These are phyloP conservation scores for Listronotus bonariensis DNA, from an alignment of 1,140 invertebrate genomes.

Conservation along the genomic window DNA sequence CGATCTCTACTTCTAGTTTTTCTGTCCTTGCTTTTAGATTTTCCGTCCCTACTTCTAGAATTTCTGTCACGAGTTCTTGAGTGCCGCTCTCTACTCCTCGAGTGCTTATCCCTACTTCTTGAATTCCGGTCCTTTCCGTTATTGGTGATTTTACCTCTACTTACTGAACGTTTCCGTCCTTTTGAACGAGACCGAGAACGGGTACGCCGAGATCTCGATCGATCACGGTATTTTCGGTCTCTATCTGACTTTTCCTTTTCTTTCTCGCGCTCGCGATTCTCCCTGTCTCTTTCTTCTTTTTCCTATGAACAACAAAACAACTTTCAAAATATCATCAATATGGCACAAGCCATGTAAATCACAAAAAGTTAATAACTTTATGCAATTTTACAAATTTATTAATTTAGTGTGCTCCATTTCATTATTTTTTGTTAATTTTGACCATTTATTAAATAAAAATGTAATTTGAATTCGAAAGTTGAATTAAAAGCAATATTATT, in stretches of 20 bases:
- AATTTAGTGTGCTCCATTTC: too few species aligned
- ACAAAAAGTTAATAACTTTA: too few species aligned
- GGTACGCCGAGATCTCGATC: slow-evolving; percentile 40
- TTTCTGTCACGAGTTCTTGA: slow-evolving; percentile 18
- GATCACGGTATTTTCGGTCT: slow-evolving; percentile 52
- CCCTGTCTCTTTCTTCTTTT: slow-evolving; percentile 69
- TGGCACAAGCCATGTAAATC: background rate
- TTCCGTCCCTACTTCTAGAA: slow-evolving; percentile 19
- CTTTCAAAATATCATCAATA: background rate
- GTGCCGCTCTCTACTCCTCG: slow-evolving; percentile 33
- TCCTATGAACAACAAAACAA: slow-evolving; percentile 58
- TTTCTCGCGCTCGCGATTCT: slow-evolving; percentile 47
- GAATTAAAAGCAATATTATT: too few species aligned
- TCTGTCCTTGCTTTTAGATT: slow-evolving; percentile 25
- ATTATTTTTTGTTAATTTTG: too few species aligned
- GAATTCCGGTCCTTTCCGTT: slow-evolving; percentile 36
- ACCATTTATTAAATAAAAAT: too few species aligned
- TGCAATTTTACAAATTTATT: too few species aligned
- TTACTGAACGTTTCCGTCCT: slow-evolving; percentile 32
- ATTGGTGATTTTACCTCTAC: slow-evolving; percentile 24
- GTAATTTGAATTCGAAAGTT: too few species aligned
- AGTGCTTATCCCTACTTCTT: slow-evolving; percentile 35
- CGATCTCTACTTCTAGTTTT: slow-evolving; percentile 33
- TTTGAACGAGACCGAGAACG: slow-evolving; percentile 31
- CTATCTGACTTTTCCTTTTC: slow-evolving; percentile 48